Evolutionary conservation across 1,140 invertebrate genomes (phyloP).

Genomic region (Drosophila equinoxialis): DNA sequence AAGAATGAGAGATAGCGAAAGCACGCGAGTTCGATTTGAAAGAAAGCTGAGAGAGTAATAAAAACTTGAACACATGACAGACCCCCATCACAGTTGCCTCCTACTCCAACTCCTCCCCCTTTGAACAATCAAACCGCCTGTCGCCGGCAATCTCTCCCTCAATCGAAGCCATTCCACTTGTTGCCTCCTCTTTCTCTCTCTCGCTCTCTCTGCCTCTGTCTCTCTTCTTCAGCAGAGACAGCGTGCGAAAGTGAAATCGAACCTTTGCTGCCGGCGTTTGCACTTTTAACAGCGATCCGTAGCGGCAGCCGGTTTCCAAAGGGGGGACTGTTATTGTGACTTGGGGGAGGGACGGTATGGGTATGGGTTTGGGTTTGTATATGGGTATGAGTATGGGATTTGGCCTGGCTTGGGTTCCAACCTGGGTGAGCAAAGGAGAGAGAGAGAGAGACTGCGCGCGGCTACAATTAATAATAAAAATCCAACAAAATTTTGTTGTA

Average conservation of each 20-base stretch:
- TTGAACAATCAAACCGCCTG: too few species aligned
- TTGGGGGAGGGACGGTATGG: constrained; percentile 25
- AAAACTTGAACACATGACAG: constrained; percentile 52
- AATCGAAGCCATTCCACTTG: constrained; percentile 33
- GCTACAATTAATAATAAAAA: constrained; percentile 64
- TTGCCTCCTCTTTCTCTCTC: constrained; percentile 24
- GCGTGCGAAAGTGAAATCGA: constrained; percentile 81
- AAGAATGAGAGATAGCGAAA: constrained; percentile 45
- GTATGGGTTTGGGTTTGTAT: constrained; percentile 24
- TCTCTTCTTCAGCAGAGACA: constrained; percentile 45
- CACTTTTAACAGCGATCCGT: constrained; percentile 51
- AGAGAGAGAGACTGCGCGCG: constrained; percentile 32
- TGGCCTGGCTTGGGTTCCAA: constrained; percentile 14
- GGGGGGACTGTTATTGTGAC: constrained; percentile 44
- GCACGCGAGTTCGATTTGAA: constrained; percentile 39
- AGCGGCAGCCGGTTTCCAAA: constrained; percentile 67
- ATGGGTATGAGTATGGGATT: constrained; percentile 23
- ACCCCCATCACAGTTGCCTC: constrained; percentile 19
- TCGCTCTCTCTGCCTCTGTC: constrained; percentile 8
- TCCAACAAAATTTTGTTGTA: constrained; percentile 53
- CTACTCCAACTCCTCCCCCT: too few species aligned
- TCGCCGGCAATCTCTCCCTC: constrained; percentile 12
- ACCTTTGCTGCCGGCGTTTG: constrained; percentile 78
- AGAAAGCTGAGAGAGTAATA: constrained; percentile 68
- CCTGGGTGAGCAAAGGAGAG: background rate